These are phyloP conservation scores for Leptoteleia sp. DNA, from an alignment of 1,140 invertebrate genomes.

Conservation along the genomic window DNA sequence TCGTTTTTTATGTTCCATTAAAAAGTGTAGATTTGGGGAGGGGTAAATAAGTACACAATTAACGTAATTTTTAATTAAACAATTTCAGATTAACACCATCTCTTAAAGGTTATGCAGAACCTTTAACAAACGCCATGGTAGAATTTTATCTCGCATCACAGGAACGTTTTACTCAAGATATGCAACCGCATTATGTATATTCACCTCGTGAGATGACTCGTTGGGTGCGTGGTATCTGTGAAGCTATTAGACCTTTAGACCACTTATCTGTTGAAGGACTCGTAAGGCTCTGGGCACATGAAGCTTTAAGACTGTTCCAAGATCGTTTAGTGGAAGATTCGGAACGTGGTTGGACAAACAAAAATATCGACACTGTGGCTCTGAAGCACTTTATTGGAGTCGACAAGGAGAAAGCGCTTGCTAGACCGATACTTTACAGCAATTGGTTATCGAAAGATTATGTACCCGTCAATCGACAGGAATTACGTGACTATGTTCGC, in stretches of 20 bases:
- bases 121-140: conserved; percentile 99
- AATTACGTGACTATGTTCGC: conserved; percentile 97
- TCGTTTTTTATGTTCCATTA: no score
- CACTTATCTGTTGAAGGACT: conserved; percentile 95
- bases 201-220: conserved; percentile 99
- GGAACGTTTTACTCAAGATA: conserved; percentile 99
- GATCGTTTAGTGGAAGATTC: conserved; percentile 96
- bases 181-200: conserved; percentile 99
- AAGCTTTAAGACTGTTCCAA: conserved; percentile 98
- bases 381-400: conserved; percentile 97
- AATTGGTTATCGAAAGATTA: conserved; percentile 99
- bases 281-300: conserved; percentile 98
- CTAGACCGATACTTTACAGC: conserved; percentile 96
- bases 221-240: conserved; percentile 99
- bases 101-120: conserved; percentile 95
- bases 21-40: no score
- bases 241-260: conserved; percentile 97
- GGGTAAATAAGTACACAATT: no score
- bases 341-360: conserved; percentile 98
- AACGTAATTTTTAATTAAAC: no score
- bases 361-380: conserved; percentile 97
- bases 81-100: conserved; percentile 88
- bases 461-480: conserved; percentile 96
- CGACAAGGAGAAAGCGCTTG: conserved; percentile 91
- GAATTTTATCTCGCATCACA: conserved; percentile 98